Conservation (phyloP, 2,888 invertebrate species). For the Tiliacea aurago region DNA sequence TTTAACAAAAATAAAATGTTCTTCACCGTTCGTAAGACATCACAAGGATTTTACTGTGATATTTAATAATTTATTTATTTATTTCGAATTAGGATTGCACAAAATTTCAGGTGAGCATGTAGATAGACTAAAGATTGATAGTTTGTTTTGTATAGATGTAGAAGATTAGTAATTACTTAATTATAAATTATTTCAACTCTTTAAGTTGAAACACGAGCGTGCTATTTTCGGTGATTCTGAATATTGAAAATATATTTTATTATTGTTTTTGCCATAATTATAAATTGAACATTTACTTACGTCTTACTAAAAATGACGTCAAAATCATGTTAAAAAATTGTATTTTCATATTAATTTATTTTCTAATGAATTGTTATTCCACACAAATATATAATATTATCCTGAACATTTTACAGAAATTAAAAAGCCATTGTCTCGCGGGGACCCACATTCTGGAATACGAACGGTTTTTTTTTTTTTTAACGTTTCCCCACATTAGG, state of each 20-base stretch:
- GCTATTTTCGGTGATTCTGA: constrained; percentile 35
- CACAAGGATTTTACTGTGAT: constrained; percentile 68
- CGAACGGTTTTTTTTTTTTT: no score
- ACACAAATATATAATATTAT: constrained; percentile 10
- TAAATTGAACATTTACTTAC: constrained; percentile 18
- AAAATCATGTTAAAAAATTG: constrained; percentile 24
- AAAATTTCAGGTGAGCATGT: constrained; percentile 40
- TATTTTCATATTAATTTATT: constrained; percentile 5
- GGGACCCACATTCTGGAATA: no score
- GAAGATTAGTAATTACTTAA: constrained; percentile 8
- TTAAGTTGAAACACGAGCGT: constrained; percentile 31
- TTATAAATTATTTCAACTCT: constrained; percentile 18
- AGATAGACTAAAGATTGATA: constrained; percentile 22
- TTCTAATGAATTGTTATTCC: constrained; percentile 7
- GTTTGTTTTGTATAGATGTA: constrained; percentile 32
- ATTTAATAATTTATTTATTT: constrained; percentile 64
- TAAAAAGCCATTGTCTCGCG: no score
- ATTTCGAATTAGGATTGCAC: constrained; percentile 55
- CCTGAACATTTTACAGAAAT: not conserved
- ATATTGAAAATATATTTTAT: constrained; percentile 2
- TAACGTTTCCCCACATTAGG: no score
- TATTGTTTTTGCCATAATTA: constrained; percentile 41
- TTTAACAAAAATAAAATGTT: not conserved
- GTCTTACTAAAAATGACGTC: not conserved
- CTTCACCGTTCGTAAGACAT: constrained; percentile 16